Conservation (phyloP, 2,113 vertebrate genomes). For the Sphyrna mokarran region DNA sequence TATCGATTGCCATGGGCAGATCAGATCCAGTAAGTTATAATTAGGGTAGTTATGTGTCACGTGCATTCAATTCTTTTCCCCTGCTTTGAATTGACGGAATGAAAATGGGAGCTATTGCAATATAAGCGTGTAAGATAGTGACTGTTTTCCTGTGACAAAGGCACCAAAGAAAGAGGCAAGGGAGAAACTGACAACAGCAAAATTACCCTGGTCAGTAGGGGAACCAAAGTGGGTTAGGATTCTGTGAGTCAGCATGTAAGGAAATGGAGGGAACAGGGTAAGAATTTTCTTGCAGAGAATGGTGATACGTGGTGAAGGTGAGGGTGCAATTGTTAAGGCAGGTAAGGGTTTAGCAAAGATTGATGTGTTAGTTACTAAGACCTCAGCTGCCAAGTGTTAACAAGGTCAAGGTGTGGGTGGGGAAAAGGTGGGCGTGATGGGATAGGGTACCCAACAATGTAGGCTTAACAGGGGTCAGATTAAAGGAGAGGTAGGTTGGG, state of each 20-base stretch:
- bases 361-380: not conserved
- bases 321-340: not conserved
- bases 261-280: not conserved
- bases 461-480: not conserved
- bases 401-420: not conserved
- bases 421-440: no score
- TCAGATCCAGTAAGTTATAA: not conserved
- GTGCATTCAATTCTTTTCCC: not conserved
- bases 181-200: not conserved
- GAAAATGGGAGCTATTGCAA: not conserved
- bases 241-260: not conserved
- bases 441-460: not conserved
- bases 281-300: not conserved
- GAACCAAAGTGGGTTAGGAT: not conserved
- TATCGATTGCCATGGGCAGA: not conserved
- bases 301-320: not conserved
- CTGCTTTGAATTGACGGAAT: not conserved
- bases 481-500: not conserved
- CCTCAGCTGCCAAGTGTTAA: not conserved
- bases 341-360: not conserved
- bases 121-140: not conserved
- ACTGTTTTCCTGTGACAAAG: not conserved
- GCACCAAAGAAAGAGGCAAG: not conserved
- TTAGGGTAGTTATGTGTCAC: not conserved
- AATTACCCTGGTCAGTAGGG: not conserved